A percentile compares a stretch with the other conserved stretches of the same genome.
These are phyloP conservation scores for Callaeas wilsoni DNA, from an alignment of 2,113 vertebrate species.

Conservation along the genomic window DNA sequence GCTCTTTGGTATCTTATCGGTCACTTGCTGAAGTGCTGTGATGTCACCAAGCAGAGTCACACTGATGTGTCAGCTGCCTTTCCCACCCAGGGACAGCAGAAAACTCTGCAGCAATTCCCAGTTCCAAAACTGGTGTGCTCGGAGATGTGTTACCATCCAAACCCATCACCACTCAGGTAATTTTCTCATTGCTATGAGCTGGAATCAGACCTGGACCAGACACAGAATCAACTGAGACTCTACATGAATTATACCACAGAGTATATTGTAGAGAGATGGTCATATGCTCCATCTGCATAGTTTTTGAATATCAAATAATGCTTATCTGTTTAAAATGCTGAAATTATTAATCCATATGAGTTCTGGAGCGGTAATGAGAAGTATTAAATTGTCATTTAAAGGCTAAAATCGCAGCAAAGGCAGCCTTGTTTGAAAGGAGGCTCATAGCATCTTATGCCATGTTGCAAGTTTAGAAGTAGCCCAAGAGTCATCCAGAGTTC, in stretches of 20 bases:
- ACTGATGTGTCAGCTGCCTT: not conserved
- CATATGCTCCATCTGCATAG: not conserved
- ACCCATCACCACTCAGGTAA: no score
- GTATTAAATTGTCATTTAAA: not conserved
- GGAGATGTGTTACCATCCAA: not conserved
- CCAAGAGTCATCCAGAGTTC: not conserved
- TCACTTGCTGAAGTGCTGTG: not conserved
- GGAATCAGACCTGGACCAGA: not conserved
- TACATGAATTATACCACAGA: not conserved
- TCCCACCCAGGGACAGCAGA: not conserved
- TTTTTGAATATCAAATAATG: not conserved
- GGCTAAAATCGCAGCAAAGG: not conserved
- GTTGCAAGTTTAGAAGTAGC: not conserved
- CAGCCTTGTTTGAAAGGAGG: not conserved
- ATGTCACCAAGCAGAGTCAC: not conserved
- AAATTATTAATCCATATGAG: not conserved
- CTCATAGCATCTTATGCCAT: not conserved
- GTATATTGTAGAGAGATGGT: not conserved
- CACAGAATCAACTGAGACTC: not conserved
- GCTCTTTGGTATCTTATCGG: not conserved
- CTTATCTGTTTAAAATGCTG: not conserved
- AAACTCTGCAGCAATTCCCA: not conserved
- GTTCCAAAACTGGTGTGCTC: not conserved
- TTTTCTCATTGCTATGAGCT: not conserved
- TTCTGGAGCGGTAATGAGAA: not conserved